Evolutionary conservation across 1,140 invertebrate species (phyloP), one percentile per base, ranked within the genome.

Genomic region (Episyrphus balteatus): DNA sequence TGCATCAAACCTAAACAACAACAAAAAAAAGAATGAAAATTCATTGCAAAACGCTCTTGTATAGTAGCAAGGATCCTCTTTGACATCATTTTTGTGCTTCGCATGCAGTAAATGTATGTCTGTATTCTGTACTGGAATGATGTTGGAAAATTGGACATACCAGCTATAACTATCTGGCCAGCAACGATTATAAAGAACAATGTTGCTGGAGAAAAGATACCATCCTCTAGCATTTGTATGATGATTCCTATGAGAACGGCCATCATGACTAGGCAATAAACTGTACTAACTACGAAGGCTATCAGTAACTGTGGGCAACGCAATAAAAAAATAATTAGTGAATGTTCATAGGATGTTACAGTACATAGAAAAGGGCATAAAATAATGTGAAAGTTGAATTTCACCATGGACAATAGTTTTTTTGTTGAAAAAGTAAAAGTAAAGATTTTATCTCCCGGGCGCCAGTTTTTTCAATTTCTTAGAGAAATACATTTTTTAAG

Each of bases 201-300:
- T 26, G 84, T 84, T 1, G 83, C 83, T 0, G 88, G 88, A 1
- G 87, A 84, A 10, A 84, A 48, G 56, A 79, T 77, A 9, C 88
- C 88, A 61, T 92, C 87, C 49, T 86, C 76, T 1, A 78, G 68
- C 46, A 92, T 84, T 69, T 92, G 86, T 2, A 92, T 68, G 31
- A 80, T 75, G 44, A 90, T 86, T 44, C 89, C 91, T 14, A 97
- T 84, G 6, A 95, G 72, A 1, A 96, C 93, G 26, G 92, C 80
- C 70, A 94, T 83, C 93, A 97, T 97, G 2, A 95, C 73, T 51
- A 97, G 73, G 0, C 85, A 86, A 65, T 96, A 97, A 2, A 83
- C 51, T 1, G 80, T 73, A 46, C 84, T 87, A 32, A 92, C 76
- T 14, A 88, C 68, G 39, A 81, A 82, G 0, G 88, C 89, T 21